A percentile compares a stretch with the other conserved stretches of the same genome.
phyloP scores from a whole-genome alignment of 2,797 vertebrate species.

The Sparus aurata region DNA sequence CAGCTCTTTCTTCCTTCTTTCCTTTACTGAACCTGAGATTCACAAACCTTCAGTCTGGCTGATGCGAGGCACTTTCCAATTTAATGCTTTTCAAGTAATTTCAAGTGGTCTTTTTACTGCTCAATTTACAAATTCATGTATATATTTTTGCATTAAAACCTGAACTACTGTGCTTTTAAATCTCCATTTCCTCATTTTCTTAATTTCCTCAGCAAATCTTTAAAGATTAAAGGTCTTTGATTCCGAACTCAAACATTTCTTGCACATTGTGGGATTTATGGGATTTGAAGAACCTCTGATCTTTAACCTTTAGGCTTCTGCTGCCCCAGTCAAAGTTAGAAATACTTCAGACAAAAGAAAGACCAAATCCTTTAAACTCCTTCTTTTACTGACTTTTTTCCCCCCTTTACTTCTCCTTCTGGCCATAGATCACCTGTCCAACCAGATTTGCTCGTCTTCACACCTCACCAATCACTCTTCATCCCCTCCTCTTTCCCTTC shows the following conservation, averaged over 20 bases:
- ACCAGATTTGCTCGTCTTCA: slow-evolving; percentile 71
- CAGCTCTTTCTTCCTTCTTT: too few relatives aligned
- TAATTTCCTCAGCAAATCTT: slow-evolving; percentile 29
- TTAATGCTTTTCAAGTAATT: too few relatives aligned
- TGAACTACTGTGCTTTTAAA: neutral
- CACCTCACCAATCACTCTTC: slow-evolving; percentile 83
- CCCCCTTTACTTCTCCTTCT: slow-evolving; percentile 23
- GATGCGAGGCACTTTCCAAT: too few relatives aligned
- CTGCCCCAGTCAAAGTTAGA: slow-evolving; percentile 23
- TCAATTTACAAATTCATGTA: neutral
- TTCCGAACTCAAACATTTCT: slow-evolving; percentile 37
- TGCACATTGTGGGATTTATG: slow-evolving; percentile 40
- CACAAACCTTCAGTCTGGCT: too few relatives aligned
- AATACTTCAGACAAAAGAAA: slow-evolving; percentile 51
- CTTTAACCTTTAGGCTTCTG: slow-evolving; percentile 48
- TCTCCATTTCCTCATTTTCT: too few relatives aligned
- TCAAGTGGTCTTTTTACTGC: neutral
- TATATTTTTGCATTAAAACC: neutral
- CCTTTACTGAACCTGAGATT: neutral
- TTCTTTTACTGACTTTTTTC: slow-evolving; percentile 22
- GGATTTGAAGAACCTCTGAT: slow-evolving; percentile 59
- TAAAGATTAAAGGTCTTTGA: slow-evolving; percentile 26
- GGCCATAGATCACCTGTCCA: slow-evolving; percentile 71
- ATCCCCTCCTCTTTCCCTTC: slow-evolving; percentile 49
- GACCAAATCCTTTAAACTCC: slow-evolving; percentile 57